These are phyloP conservation scores for Polyergus mexicanus DNA, from an alignment of 1,140 invertebrate species.

Conservation along the genomic window DNA sequence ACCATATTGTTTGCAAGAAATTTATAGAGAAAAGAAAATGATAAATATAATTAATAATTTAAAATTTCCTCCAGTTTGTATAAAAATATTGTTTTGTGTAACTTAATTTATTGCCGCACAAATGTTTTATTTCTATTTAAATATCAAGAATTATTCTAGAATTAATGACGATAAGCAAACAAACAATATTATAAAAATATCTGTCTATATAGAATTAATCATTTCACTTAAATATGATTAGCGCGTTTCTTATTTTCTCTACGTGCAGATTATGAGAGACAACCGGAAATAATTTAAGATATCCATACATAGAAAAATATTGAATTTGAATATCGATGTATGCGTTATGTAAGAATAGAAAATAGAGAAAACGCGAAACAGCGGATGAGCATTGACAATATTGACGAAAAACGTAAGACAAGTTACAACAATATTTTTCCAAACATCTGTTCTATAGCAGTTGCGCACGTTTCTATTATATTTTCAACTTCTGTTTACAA, in stretches of 20 bases:
- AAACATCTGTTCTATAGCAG: neutral
- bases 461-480: neutral
- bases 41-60: neutral
- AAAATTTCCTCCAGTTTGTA: neutral
- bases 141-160: neutral
- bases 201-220: neutral
- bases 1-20: neutral
- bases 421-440: neutral
- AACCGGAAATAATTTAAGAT: neutral
- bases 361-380: neutral
- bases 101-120: neutral
- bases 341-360: neutral
- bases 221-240: neutral
- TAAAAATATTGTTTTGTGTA: neutral
- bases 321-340: neutral
- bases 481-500: conserved; percentile 3
- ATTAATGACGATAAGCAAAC: neutral
- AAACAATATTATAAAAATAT: neutral
- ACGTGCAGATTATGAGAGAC: neutral
- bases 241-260: neutral
- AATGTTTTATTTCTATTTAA: neutral
- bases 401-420: neutral
- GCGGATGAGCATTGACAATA: neutral
- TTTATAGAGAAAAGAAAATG: neutral
- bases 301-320: neutral